Percentiles rank a stretch among this genome's conserved stretches.
phyloP scores from a whole-genome alignment of 2,113 vertebrate genomes.

The Hemibagrus wyckioides region DNA sequence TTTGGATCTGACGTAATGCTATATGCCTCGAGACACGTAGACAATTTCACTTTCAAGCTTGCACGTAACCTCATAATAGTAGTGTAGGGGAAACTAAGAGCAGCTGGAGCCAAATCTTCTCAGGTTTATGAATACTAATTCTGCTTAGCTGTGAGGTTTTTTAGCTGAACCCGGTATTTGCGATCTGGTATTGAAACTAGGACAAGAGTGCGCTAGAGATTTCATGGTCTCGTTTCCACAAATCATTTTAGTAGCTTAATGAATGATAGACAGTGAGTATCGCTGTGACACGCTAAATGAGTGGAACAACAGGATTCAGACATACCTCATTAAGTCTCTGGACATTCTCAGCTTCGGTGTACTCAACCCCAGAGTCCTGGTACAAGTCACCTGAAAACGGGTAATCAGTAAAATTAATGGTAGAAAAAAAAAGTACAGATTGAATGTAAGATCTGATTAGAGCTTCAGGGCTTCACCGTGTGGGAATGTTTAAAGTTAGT shows the following conservation, averaged over 20 bases:
- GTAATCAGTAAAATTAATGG: not conserved
- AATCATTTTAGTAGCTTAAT: conserved; percentile 4
- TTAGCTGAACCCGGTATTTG: not conserved
- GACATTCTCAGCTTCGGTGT: conserved; percentile 66
- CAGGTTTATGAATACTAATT: not conserved
- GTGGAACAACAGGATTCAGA: not conserved
- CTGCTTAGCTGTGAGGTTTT: not conserved
- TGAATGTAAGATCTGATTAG: not conserved
- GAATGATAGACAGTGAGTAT: not conserved
- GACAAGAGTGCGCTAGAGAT: not conserved
- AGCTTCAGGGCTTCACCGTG: not conserved
- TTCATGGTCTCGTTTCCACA: not conserved
- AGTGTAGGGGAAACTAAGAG: not conserved
- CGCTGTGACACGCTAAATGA: not conserved
- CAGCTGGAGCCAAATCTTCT: not conserved
- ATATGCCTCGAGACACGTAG: not conserved
- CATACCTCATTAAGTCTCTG: conserved; percentile 81
- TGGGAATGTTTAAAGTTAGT: not conserved
- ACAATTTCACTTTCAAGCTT: not conserved
- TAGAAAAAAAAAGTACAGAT: not conserved
- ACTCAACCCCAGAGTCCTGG: conserved; percentile 78
- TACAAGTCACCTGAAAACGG: conserved; percentile 76
- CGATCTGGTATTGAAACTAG: not conserved
- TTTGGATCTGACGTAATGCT: conserved; percentile 1
- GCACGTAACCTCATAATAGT: not conserved